phyloP scores from a whole-genome alignment of 2,113 vertebrate species.

The Notothenia coriiceps region DNA sequence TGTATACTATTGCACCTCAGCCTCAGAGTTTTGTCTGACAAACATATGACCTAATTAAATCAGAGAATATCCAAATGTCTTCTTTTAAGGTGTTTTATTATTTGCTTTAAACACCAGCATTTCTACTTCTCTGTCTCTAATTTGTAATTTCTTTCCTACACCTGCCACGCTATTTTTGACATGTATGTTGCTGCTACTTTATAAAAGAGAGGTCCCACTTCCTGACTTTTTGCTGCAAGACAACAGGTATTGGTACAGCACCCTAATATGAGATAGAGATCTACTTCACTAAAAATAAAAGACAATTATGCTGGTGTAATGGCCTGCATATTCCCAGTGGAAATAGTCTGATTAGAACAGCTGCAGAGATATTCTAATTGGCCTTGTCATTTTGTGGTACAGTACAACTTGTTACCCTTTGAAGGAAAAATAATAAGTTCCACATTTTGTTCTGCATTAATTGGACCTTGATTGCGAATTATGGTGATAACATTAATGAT shows the following conservation, averaged over 20 bases:
- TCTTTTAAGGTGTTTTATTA: no score
- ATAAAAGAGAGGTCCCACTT: constrained; percentile 5
- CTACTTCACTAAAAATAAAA: constrained; percentile 86
- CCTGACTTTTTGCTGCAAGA: constrained; percentile 14
- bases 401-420: constrained; percentile 32
- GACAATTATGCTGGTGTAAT: constrained; percentile 84
- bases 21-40: no score
- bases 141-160: no score
- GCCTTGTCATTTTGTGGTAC: constrained; percentile 53
- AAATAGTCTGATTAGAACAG: constrained; percentile 80
- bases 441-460: constrained; percentile 2
- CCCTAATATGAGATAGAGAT: constrained; percentile 67
- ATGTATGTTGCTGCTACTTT: neutral
- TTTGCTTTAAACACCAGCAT: no score
- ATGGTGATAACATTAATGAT: neutral
- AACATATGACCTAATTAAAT: no score
- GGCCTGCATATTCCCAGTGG: constrained; percentile 77
- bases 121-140: no score
- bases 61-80: no score
- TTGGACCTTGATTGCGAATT: neutral
- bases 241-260: constrained; percentile 42
- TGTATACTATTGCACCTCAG: no score
- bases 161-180: neutral
- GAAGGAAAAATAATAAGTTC: constrained; percentile 34
- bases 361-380: constrained; percentile 77